Conservation (phyloP, 1,140 invertebrate genomes). For the Drosophila persimilis region DNA sequence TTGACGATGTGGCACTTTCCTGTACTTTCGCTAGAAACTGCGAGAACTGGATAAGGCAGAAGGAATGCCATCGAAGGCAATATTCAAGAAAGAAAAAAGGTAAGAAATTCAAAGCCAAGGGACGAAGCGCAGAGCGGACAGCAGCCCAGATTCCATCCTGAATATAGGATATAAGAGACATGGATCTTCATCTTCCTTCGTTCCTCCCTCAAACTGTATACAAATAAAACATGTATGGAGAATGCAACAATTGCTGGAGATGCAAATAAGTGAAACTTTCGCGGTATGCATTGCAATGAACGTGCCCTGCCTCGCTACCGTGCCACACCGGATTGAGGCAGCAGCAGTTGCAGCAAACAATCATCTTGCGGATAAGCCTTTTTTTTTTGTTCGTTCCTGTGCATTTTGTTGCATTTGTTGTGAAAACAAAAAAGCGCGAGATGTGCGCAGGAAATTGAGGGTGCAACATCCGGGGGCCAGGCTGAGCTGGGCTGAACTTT, state of each 20-base stretch:
- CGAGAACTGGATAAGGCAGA: too few relatives aligned
- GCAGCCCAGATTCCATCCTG: too few relatives aligned
- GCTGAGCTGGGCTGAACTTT: not conserved
- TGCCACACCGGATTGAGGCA: conserved; percentile 3
- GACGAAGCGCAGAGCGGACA: too few relatives aligned
- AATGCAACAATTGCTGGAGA: not conserved
- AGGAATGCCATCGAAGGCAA: too few relatives aligned
- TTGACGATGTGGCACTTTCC: too few relatives aligned
- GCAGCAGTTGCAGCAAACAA: conserved; percentile 53
- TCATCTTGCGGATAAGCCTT: conserved; percentile 60
- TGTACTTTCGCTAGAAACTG: too few relatives aligned
- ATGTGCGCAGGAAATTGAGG: conserved; percentile 79
- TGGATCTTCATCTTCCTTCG: conserved; percentile 1
- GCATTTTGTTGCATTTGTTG: conserved; percentile 58
- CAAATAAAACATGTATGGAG: conserved; percentile 5
- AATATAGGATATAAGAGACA: too few relatives aligned
- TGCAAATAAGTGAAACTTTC: conserved; percentile 12
- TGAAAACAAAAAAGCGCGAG: conserved; percentile 64
- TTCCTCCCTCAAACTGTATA: conserved; percentile 6
- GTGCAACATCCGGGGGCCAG: conserved; percentile 66
- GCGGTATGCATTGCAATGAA: conserved; percentile 25
- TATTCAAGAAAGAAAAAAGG: too few relatives aligned
- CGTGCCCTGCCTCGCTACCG: not conserved
- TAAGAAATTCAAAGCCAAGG: too few relatives aligned
- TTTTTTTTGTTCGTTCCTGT: conserved; percentile 25